phyloP scores from a whole-genome alignment of 2,113 vertebrate genomes.

The Eira barbara region DNA sequence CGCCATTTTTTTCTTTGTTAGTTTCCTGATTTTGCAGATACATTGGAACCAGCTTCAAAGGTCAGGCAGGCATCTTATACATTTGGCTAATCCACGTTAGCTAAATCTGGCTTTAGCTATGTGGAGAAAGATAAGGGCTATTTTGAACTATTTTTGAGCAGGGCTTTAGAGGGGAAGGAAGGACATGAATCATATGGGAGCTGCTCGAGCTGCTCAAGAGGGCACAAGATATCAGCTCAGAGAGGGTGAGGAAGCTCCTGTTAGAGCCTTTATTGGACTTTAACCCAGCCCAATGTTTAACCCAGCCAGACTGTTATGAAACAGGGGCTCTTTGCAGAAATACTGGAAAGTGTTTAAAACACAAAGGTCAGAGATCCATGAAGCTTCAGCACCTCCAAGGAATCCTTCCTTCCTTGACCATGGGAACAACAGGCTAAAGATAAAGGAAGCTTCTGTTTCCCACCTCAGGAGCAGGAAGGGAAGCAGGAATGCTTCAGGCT shows the following conservation, averaged over 20 bases:
- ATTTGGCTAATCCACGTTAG: neutral
- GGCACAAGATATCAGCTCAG: neutral
- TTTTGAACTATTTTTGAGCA: neutral
- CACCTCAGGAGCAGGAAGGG: neutral
- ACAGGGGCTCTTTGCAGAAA: slow-evolving; percentile 6
- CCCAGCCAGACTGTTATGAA: neutral
- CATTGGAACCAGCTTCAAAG: neutral
- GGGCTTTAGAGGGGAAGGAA: neutral
- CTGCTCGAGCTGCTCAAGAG: neutral
- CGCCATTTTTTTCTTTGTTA: neutral
- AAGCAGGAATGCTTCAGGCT: neutral
- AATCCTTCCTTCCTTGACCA: neutral
- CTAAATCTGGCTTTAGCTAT: neutral
- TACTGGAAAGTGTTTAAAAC: neutral
- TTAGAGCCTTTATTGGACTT: neutral
- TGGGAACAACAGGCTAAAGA: neutral
- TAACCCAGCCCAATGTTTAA: neutral
- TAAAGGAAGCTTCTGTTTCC: neutral
- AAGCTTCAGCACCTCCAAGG: neutral
- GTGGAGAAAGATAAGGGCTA: neutral
- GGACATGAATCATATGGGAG: neutral
- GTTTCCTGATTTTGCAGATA: neutral
- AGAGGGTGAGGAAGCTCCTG: neutral
- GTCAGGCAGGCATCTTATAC: neutral
- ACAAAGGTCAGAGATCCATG: neutral